Evolutionary conservation across 2,888 invertebrate species (phyloP), one percentile per base, ranked within the genome.

Genomic region (Sinelater perroti): DNA sequence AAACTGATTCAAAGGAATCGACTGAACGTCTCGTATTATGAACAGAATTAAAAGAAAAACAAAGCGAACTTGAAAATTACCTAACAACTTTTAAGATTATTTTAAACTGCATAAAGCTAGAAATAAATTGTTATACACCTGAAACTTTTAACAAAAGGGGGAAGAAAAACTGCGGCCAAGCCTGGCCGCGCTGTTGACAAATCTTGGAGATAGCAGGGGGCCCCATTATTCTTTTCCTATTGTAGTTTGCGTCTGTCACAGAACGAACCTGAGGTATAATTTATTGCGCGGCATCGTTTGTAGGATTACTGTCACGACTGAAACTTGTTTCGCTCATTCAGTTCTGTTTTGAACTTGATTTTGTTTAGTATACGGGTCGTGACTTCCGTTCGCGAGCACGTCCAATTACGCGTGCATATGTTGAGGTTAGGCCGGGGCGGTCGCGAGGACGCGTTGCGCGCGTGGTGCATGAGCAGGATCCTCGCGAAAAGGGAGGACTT

Each of bases 251-350:
- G 51, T 38, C 45, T 53, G 61, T 59, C 53, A 45, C 52, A 56
- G 59, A 58, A 59, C 64, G 59, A 62, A 64, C 60, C 62, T 61
- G 66, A 66, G 62, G 60, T 52, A 60, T 62, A 66, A 66, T 66
- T 64, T 66, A 66, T 66, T 62, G 64, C 52, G 63, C 66, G 66
- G 66, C 64, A 63, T 62, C 66, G 64, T 66, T 66, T 66, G 66
- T 66, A 46, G 62, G 63, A 66, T 64, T 61, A 63, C 63, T 63
- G 66, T 66, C 66, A 66, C 66, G 66, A 66, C 61, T 38, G 10
- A 50, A 51, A 51, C 51, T 51, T 28, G 51, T 40, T 26, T 40
- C 40, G 20, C 51, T 51, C 51, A 51, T 51, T 51, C 51, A 51
- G 11, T 18, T 30, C 49, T 50, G 50, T 36, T 51, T n/a, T 30